Evolutionary conservation across 2,888 invertebrate genomes (phyloP).

Genomic region (Salpingus planirostris): DNA sequence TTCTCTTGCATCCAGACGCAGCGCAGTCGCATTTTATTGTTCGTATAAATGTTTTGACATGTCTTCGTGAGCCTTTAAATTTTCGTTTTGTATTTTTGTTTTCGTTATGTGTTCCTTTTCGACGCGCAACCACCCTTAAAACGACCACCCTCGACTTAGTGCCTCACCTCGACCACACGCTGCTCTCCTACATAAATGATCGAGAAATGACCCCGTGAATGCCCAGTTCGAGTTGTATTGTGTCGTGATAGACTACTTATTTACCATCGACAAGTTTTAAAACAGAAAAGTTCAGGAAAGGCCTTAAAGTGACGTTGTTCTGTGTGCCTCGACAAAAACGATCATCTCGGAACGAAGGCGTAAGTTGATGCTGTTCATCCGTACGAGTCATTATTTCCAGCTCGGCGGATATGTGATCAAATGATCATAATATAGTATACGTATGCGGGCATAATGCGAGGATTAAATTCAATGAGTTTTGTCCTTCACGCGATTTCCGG

Average conservation of each 20-base stretch:
- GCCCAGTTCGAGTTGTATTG: constrained; percentile 2
- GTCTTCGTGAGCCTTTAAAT: constrained; percentile 9
- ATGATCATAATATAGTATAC: too few species aligned
- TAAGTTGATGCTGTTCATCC: too few species aligned
- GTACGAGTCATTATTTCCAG: too few species aligned
- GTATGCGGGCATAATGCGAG: too few species aligned
- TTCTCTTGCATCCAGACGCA: constrained; percentile 4
- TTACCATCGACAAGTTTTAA: constrained; percentile 1
- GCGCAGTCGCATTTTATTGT: constrained; percentile 15
- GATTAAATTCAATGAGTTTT: constrained; percentile 4
- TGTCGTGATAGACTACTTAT: constrained; percentile 1
- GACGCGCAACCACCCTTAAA: constrained; percentile 2
- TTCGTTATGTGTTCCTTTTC: constrained; percentile 11
- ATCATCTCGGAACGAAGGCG: constrained; percentile 49
- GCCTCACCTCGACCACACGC: too few species aligned
- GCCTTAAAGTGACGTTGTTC: constrained; percentile 47
- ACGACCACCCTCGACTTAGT: too few species aligned
- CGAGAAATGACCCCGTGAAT: too few species aligned
- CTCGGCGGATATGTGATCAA: too few species aligned
- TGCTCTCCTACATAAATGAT: too few species aligned
- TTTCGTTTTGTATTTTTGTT: constrained; percentile 13
- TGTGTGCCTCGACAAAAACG: constrained; percentile 53
- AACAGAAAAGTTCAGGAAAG: constrained; percentile 17
- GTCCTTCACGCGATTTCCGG: constrained; percentile 18
- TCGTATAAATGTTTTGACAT: constrained; percentile 13